Evolutionary conservation across 2,888 invertebrate species (phyloP), one percentile per base, ranked within the genome.

Genomic region (Lampropteryx suffumata): DNA sequence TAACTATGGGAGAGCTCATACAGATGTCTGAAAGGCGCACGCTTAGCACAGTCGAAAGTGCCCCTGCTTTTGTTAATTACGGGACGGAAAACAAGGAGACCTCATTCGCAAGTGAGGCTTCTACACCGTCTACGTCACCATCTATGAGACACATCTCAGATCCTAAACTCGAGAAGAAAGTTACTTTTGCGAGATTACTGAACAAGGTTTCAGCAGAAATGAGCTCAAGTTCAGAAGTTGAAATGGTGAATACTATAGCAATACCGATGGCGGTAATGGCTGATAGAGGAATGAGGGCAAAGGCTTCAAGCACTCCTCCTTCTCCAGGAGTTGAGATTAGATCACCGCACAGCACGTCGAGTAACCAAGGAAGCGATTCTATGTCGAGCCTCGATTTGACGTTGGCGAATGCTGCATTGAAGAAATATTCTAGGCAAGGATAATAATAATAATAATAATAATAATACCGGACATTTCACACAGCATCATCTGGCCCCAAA

Each of bases 141-240:
- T 84, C 92, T 0, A 89, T 88, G 79, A 76, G 91, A 47, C 92
- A 92, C 44, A 82, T 93, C 57, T 91, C 90, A 36, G 94, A 94
- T 78, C 93, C 94, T 8, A 95, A 94, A 68, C 79, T 94, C 44
- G 95, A 95, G 71, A 95, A 95, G 83, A 95, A 95, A 79, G 95
- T 95, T 5, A 95, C 95, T 0, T 95, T 95, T 71, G 95, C 95
- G 0, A 90, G 94, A 57, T 79, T 95, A 40, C 77, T 95, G 13
- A 95, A 94, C 70, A 94, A 93, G 80, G 94, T 95, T 3, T 94
- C 94, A 8, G 94, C 94, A 6, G 95, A 95, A 86, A 94, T 95
- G 93, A 94, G 94, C 68, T 94, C 94, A 0, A 94, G 94, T 47
- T 94, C 94, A 0, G 94, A 94, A 55, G 91, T 94, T 50, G 94